Base-by-base conservation (phyloP, 2,888 invertebrate genomes). In the Drosophila stalkeri region DNA sequence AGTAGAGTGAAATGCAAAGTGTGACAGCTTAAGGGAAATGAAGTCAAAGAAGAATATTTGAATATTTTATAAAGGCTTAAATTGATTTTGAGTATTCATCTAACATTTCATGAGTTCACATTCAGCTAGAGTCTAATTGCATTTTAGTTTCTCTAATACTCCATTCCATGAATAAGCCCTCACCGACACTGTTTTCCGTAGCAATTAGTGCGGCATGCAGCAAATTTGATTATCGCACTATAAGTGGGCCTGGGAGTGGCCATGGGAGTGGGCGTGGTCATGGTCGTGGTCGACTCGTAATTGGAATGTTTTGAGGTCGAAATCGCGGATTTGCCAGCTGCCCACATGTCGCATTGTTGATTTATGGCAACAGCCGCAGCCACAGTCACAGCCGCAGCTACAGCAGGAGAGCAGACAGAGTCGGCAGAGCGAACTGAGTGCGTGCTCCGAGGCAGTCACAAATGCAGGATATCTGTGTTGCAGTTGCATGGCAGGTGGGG, bases 271-370 rank as follows among this genome's bases (percentile, higher is more conserved):
- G 56, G 4, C 11, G 57, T 35, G 46, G 51, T 14, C 33, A 37
- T 43, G 59, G 12, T 14, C 33, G 43, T 43, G 59, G 12, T n/a
- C 20, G 51, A 8, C 49, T 41, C 18, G 37, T 82, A 82, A 86
- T 89, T 86, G 86, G 71, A 83, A 70, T 86, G 81, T 63, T 80
- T 75, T 75, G 81, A 27, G 89, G 83, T 63, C 49, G 64, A 46
- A 72, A 67, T 46, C 67, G 57, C 66, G 59, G 59, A 82, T 70
- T 69, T 72, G 52, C 55, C 61, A 65, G 69, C 72, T 68, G 59
- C 65, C 66, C 74, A 68, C 70, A 75, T 89, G 81, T 83, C 73
- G 89, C 75, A 74, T 83, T 86, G 80, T 75, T 83, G 80, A 86
- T 80, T 80, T 73, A 82, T 67, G 68, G 54, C 59, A 55, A 59